Conservation (phyloP, 2,888 invertebrate species). For the Hydraecia micacea region DNA sequence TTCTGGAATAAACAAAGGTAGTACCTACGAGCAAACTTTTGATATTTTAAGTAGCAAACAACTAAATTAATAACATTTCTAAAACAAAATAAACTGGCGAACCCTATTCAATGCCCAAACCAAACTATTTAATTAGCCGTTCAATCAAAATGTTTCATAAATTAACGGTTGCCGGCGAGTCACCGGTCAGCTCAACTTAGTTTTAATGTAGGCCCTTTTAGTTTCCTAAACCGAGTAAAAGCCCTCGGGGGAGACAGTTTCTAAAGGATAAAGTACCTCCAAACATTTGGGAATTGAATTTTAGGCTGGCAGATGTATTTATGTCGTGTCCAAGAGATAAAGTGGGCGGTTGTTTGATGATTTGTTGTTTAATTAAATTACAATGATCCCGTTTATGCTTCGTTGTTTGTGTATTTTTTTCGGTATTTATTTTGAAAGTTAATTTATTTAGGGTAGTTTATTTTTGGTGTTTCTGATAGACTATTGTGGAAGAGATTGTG, state of each 20-base stretch:
- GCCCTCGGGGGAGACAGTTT: slow-evolving; percentile 46
- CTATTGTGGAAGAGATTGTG: not conserved
- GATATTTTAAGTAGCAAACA: slow-evolving; percentile 1
- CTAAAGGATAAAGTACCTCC: slow-evolving; percentile 46
- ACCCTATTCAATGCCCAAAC: slow-evolving; percentile 3
- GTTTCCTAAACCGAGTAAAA: slow-evolving; percentile 52
- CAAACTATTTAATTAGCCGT: slow-evolving; percentile 60
- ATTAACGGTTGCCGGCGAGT: slow-evolving; percentile 37
- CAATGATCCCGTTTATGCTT: not conserved
- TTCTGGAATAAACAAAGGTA: not conserved
- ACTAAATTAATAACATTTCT: not conserved
- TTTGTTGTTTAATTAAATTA: slow-evolving; percentile 4
- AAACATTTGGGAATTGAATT: slow-evolving; percentile 61
- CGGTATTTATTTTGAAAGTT: not conserved
- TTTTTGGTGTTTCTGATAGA: not conserved
- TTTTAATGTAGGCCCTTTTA: slow-evolving; percentile 56
- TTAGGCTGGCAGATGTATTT: slow-evolving; percentile 27
- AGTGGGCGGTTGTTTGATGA: not conserved
- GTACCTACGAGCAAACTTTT: not conserved
- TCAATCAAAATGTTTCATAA: slow-evolving; percentile 64
- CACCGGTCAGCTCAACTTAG: slow-evolving; percentile 47
- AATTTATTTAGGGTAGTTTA: not conserved
- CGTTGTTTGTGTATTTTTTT: not conserved
- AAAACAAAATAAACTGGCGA: slow-evolving; percentile 19
- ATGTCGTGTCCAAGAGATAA: slow-evolving; percentile 12